phyloP scores from a whole-genome alignment of 2,797 vertebrate species.

The Adrianichthys oophorus region DNA sequence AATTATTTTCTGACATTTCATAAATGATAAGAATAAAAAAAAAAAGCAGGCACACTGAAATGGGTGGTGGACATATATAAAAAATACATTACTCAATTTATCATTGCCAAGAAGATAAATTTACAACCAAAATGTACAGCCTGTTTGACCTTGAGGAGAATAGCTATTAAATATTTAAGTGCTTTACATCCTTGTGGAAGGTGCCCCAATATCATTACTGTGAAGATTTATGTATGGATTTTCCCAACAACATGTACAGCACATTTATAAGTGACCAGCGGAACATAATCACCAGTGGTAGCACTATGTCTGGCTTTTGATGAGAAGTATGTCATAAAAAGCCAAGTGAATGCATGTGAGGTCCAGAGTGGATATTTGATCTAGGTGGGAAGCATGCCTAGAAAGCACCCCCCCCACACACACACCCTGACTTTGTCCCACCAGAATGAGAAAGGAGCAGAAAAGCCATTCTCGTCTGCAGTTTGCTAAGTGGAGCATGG shows the following conservation, averaged over 20 bases:
- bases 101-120: conserved; percentile 44
- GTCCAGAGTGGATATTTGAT: conserved; percentile 64
- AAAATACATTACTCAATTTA: conserved; percentile 12
- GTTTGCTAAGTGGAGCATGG: conserved; percentile 71
- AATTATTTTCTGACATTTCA: conserved; percentile 5
- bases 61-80: not conserved
- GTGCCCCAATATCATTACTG: conserved; percentile 47
- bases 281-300: conserved; percentile 62
- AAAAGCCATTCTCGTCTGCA: conserved; percentile 51
- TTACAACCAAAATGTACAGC: conserved; percentile 34
- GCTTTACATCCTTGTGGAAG: conserved; percentile 29
- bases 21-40: not conserved
- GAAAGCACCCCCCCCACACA: conserved; percentile 11
- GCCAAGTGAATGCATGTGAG: conserved; percentile 40
- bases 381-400: conserved; percentile 55
- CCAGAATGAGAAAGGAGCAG: conserved; percentile 46
- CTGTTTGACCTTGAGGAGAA: conserved; percentile 47
- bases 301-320: conserved; percentile 59
- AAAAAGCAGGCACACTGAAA: not conserved
- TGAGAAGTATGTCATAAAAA: conserved; percentile 59
- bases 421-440: conserved; percentile 7
- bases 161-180: conserved; percentile 54
- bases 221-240: conserved; percentile 55
- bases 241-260: conserved; percentile 45
- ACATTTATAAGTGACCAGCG: conserved; percentile 58